Evolutionary conservation across 2,113 vertebrate genomes (phyloP).

Genomic region (Lontra canadensis): DNA sequence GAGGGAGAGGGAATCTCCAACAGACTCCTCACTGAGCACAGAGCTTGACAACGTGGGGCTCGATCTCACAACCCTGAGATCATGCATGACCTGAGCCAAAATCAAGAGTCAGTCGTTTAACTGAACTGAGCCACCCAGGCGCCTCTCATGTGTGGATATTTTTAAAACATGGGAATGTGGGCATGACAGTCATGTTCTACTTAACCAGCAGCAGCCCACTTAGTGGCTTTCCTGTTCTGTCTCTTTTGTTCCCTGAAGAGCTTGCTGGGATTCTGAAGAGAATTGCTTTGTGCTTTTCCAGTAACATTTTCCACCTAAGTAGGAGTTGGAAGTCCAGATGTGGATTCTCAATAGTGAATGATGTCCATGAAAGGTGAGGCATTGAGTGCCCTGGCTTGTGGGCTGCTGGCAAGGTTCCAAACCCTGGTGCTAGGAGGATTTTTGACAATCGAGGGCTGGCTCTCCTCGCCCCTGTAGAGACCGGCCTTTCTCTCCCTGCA

Average conservation of each 20-base stretch:
- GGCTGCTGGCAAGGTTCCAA: not conserved
- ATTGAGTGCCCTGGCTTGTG: not conserved
- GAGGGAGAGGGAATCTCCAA: not conserved
- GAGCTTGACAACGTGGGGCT: not conserved
- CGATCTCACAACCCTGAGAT: not conserved
- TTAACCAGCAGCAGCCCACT: not conserved
- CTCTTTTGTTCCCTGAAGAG: not conserved
- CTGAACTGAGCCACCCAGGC: not conserved
- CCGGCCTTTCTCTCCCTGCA: not conserved
- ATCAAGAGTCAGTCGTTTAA: not conserved
- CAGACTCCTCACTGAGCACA: not conserved
- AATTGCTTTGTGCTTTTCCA: not conserved
- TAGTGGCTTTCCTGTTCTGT: not conserved
- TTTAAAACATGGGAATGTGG: not conserved
- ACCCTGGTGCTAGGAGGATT: too few species aligned
- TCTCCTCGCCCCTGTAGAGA: not conserved
- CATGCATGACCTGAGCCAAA: not conserved
- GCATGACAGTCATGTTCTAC: not conserved
- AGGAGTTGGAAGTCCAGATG: not conserved
- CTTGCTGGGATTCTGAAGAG: not conserved
- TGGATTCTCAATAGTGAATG: not conserved
- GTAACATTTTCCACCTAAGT: not conserved
- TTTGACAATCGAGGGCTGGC: not conserved
- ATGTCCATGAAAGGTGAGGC: not conserved
- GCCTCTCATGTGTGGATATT: not conserved